Evolutionary conservation across 2,797 vertebrate species (phyloP), one percentile per base, ranked within the genome.

Genomic region (Rhinoraja longicauda): DNA sequence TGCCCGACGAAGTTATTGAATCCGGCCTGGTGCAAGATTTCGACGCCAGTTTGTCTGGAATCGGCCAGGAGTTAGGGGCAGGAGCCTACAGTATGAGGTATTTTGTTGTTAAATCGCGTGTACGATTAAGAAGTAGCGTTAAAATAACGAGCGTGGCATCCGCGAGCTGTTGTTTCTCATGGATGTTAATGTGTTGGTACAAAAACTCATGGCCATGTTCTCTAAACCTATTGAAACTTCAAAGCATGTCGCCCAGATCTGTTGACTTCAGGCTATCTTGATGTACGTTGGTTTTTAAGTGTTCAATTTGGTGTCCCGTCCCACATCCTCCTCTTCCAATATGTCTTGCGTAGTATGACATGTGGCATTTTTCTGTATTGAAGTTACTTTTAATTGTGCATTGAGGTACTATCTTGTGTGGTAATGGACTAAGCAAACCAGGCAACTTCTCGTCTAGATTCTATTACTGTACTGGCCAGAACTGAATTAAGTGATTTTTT

Each of bases 81-180:
- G 98, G 98, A 93, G 99, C 99, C 21, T 99, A 99, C 95, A 99
- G 98, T 95, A 99, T 99, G 99, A 99, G 99, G 99, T 99, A 88
- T 10, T 29, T 57, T 21, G 9, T 59, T 59, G n/a, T n/a, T 9
- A 76, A 76, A 29, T 29, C 26, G 3, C 21, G 19, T 36, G 39
- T 17, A 15, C 2, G 7, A 4, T 36, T 39, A 76, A 15, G 9
- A 39, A 76, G n/a, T 10, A 26, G 1, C 9, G 21, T 57, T 26
- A 12, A 24, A 57, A 57, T 29, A 82, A 53, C 21, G 53, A 57
- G 21, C 57, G 79, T 57, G 57, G 6, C 4, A 84, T 29, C 78
- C 53, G 45, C 39, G 79, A 57, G 24, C 12, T 70, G 67, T 13
- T n/a, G 57, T 29, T 53, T 53, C 24, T 57, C 57, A 86, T 32